These are phyloP conservation scores for Chitala chitala DNA, from an alignment of 2,113 vertebrate genomes.

Conservation along the genomic window DNA sequence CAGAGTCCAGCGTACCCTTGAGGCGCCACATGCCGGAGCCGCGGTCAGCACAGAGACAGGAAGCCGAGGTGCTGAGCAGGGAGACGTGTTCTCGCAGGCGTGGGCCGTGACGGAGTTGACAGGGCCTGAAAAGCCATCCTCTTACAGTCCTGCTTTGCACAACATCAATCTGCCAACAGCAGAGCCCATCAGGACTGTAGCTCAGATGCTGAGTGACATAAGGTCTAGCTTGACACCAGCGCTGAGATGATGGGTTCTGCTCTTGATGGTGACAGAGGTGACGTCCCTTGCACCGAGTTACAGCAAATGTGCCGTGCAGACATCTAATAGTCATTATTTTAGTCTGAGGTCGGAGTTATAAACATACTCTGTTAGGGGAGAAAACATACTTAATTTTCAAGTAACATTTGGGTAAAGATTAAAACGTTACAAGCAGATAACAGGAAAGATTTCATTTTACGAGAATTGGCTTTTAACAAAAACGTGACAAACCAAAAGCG, in stretches of 20 bases:
- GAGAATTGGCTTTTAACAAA: too few species aligned
- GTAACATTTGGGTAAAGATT: not conserved
- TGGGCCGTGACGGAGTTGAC: slow-evolving; percentile 29
- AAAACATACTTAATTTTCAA: not conserved
- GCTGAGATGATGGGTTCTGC: slow-evolving; percentile 49
- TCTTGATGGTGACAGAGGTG: slow-evolving; percentile 61
- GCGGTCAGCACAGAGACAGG: slow-evolving; percentile 67
- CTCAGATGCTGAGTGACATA: slow-evolving; percentile 34
- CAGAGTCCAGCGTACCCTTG: slow-evolving; percentile 78
- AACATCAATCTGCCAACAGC: slow-evolving; percentile 47
- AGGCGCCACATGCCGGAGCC: slow-evolving; percentile 81
- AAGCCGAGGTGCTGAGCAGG: slow-evolving; percentile 65
- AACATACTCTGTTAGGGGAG: slow-evolving; percentile 11
- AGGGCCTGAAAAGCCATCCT: not conserved
- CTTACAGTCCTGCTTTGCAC: slow-evolving; percentile 51
- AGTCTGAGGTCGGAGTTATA: slow-evolving; percentile 22
- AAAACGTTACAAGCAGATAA: too few species aligned
- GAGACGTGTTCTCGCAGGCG: slow-evolving; percentile 62
- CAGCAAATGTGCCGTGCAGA: slow-evolving; percentile 62
- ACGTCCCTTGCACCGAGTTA: slow-evolving; percentile 62
- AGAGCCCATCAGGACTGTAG: slow-evolving; percentile 29
- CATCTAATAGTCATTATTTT: slow-evolving; percentile 75
- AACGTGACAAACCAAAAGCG: too few species aligned
- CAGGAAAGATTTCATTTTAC: too few species aligned
- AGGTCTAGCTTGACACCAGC: slow-evolving; percentile 52